A percentile compares a stretch with the other conserved stretches of the same genome.
Evolutionary conservation across 2,797 vertebrate genomes (phyloP).

Genomic region (Oryzias sinensis): DNA sequence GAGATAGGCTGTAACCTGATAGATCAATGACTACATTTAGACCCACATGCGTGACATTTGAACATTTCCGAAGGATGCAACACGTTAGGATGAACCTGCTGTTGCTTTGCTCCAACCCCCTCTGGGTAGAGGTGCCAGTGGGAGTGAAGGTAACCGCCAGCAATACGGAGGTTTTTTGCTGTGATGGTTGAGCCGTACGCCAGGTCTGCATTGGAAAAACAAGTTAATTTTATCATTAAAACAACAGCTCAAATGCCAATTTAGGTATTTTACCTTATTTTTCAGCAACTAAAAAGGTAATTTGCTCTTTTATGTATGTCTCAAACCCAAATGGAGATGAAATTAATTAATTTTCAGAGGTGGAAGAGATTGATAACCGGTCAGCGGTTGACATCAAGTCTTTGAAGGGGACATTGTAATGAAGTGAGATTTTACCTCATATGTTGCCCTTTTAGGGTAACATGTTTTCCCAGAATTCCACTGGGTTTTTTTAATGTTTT

Average conservation of each 20-base stretch:
- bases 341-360: background rate
- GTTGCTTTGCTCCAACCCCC: slow-evolving; percentile 88
- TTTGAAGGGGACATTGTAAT: too few relatives aligned
- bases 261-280: background rate
- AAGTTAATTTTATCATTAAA: background rate
- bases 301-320: too few relatives aligned
- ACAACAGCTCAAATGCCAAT: background rate
- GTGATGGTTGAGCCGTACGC: slow-evolving; percentile 93
- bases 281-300: background rate
- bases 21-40: background rate
- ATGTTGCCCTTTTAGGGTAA: too few relatives aligned
- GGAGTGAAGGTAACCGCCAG: slow-evolving; percentile 95
- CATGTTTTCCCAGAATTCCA: background rate
- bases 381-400: too few relatives aligned
- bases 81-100: slow-evolving; percentile 82
- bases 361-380: background rate
- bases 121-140: slow-evolving; percentile 97
- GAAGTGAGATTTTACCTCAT: too few relatives aligned
- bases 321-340: too few relatives aligned
- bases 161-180: slow-evolving; percentile 91
- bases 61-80: background rate
- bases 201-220: slow-evolving; percentile 77
- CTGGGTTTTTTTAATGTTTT: background rate
- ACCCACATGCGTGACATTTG: background rate
- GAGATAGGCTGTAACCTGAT: slow-evolving; percentile 91